Percentiles rank a stretch among this genome's conserved stretches.
These are phyloP conservation scores for Temnothorax rugatulus DNA, from an alignment of 2,888 invertebrate species.

Conservation along the genomic window DNA sequence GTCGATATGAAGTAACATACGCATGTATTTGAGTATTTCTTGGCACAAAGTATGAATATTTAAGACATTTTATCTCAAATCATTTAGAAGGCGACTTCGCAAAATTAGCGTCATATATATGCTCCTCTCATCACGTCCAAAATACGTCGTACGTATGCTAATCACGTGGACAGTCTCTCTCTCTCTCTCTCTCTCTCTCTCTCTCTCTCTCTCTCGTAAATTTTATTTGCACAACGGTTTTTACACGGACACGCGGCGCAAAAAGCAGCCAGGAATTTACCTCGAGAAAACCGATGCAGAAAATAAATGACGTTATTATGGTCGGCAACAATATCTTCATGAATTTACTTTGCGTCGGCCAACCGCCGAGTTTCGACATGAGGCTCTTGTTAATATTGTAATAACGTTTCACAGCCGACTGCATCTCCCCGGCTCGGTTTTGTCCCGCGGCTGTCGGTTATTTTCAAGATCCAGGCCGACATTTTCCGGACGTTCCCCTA, in stretches of 20 bases:
- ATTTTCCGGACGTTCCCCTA: neutral
- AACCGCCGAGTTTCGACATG: conserved; percentile 12
- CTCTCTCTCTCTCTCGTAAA: neutral
- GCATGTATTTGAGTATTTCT: neutral
- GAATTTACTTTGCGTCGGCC: conserved; percentile 4
- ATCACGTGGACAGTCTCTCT: neutral
- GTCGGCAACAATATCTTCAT: conserved; percentile 28
- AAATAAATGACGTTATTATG: conserved; percentile 17
- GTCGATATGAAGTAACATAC: neutral
- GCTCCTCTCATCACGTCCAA: neutral
- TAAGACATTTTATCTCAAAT: neutral
- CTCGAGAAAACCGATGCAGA: conserved; percentile 32
- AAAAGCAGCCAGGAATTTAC: neutral
- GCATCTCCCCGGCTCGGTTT: neutral
- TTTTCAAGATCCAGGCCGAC: neutral
- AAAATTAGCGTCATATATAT: neutral
- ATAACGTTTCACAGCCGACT: conserved; percentile 30
- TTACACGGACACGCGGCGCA: neutral
- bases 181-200: neutral
- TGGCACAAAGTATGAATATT: neutral
- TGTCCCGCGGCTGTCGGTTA: neutral
- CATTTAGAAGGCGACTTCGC: neutral
- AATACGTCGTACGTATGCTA: neutral
- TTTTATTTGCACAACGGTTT: neutral
- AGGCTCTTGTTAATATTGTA: conserved; percentile 36